Conservation (phyloP, 1,140 invertebrate genomes). For the honey bee (Apis mellifera) region DNA sequence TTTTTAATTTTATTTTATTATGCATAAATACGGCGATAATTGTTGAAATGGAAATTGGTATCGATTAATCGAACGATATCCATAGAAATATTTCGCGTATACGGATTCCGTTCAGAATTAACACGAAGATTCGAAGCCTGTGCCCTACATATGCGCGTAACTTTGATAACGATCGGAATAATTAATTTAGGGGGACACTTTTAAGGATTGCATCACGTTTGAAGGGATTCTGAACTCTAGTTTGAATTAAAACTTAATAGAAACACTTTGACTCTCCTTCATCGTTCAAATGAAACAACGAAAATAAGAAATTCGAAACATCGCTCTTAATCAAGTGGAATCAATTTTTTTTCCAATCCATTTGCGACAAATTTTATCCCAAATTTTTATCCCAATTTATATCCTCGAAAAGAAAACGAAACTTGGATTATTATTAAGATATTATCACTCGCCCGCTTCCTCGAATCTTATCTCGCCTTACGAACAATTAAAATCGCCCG, state of each 20-base stretch:
- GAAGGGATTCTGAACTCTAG: not conserved
- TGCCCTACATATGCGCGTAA: conserved; percentile 48
- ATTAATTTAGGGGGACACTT: conserved; percentile 40
- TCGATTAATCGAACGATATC: not conserved
- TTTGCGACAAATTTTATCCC: too few relatives aligned
- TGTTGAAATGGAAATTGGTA: too few relatives aligned
- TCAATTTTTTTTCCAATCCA: too few relatives aligned
- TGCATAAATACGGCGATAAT: too few relatives aligned
- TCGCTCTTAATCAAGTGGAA: too few relatives aligned
- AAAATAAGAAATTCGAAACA: too few relatives aligned
- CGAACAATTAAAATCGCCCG: conserved; percentile 72
- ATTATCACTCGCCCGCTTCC: not conserved
- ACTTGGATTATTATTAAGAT: conserved; percentile 1
- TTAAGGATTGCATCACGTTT: conserved; percentile 46
- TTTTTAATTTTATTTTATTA: too few relatives aligned
- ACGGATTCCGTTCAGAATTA: not conserved
- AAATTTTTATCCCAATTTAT: too few relatives aligned
- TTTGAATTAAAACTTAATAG: too few relatives aligned
- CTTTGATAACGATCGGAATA: conserved; percentile 58
- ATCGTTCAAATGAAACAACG: too few relatives aligned
- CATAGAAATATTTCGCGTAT: not conserved
- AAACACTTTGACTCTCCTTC: too few relatives aligned
- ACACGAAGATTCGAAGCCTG: conserved; percentile 50
- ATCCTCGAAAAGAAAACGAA: not conserved
- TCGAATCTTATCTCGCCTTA: conserved; percentile 7